These are phyloP conservation scores for Mus pahari DNA, from an alignment of 2,113 vertebrate genomes.

Conservation along the genomic window DNA sequence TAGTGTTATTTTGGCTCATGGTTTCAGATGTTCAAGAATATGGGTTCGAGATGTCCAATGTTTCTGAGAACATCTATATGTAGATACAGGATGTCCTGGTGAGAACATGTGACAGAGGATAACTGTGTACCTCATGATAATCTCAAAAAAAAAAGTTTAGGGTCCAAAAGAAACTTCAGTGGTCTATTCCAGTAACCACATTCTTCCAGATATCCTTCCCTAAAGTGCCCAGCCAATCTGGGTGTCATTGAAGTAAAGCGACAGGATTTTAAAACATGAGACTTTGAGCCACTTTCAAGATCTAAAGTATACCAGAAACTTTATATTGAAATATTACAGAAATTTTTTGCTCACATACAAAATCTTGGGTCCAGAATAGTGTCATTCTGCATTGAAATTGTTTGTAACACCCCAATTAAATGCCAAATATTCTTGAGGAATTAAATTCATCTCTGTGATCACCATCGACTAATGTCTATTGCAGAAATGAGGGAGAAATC, in stretches of 20 bases:
- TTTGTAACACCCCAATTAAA: not conserved
- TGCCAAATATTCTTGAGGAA: not conserved
- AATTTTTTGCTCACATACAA: not conserved
- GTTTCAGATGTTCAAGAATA: not conserved
- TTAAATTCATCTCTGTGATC: not conserved
- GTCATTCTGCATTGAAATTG: not conserved
- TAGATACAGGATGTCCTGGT: not conserved
- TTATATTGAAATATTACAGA: not conserved
- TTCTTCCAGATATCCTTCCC: not conserved
- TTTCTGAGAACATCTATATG: not conserved
- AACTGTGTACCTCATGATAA: not conserved
- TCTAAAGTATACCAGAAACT: not conserved
- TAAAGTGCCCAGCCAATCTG: not conserved
- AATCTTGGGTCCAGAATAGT: not conserved
- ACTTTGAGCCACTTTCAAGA: not conserved
- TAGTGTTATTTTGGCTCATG: not conserved
- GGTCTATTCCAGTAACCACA: not conserved
- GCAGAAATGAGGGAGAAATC: not conserved
- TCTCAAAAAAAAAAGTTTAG: too few relatives aligned
- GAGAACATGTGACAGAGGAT: not conserved
- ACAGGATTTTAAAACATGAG: not conserved
- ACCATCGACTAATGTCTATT: not conserved
- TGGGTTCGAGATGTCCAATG: too few relatives aligned
- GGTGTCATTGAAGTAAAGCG: fast-evolving
- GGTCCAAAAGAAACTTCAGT: not conserved